Evolutionary conservation across 37 sponge, comb jelly and placozoan species (phyloP), one percentile per base, ranked within the genome.

Genomic region (Trichoplax adhaerens): DNA sequence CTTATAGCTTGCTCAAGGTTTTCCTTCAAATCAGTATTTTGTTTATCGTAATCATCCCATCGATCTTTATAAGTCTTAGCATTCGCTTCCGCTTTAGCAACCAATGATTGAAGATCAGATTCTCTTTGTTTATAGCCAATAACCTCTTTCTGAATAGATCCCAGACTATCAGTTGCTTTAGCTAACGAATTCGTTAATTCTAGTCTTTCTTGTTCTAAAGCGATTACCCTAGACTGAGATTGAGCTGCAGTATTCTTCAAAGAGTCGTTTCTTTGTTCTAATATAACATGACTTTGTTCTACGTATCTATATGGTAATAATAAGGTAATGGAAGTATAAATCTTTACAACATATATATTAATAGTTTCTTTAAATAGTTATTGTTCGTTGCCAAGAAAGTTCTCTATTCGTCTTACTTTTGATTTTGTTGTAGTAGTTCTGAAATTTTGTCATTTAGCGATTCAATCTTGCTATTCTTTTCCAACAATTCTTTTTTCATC

Each of bases 191-290:
- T 29, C 29, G 29, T 29, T 29, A 29, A 8, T 50, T 77, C 61
- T 5, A 73, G 59, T 81, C 89, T 93, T 73, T 93, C 90, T 64
- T 88, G 87, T 67, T 93, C 94, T 8, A 93, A 75, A 49, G 79
- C 76, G 51, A 86, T 73, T 48, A 93, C 84, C 58, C 77, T 83
- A 64, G 80, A 82, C 66, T 93, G 94, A 50, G 91, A 78, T 47
- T 80, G 64, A 6, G 94, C 84, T 0, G 94, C 77, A 54, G 91
- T 93, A 58, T 73, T 77, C 80, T 93, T 89, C 82, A 93, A 89
- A 6, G 94, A 77, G 60, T 93, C 94, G 49, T 81, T 89, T 0
- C 94, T 64, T 62, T 93, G 94, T 68, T 93, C 94, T 78, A 93
- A 58, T 79, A 89, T 81, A 63, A 71, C 52, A 72, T 93, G 85